phyloP scores from a whole-genome alignment of 2,888 invertebrate species.

The Galerucella calmariensis region DNA sequence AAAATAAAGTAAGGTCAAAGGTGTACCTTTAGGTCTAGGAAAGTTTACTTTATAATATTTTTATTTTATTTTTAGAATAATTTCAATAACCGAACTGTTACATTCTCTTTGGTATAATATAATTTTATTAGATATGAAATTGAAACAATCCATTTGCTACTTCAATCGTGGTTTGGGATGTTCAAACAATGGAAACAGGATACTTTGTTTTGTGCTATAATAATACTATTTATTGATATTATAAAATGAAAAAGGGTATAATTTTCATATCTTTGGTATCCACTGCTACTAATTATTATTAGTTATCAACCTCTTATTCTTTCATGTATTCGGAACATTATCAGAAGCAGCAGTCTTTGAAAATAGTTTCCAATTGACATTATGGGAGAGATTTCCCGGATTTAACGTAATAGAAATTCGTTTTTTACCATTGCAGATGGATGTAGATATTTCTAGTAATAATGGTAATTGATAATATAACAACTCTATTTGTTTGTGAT shows the following conservation, averaged over 20 bases:
- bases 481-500: too few species aligned
- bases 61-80: neutral
- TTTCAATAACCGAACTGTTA: conserved; percentile 11
- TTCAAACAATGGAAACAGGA: conserved; percentile 26
- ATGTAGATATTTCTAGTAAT: neutral
- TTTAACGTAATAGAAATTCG: neutral
- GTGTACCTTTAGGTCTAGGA: too few species aligned
- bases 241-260: too few species aligned
- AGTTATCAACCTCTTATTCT: too few species aligned
- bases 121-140: neutral
- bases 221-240: neutral
- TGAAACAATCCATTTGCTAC: conserved; percentile 20
- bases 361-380: too few species aligned
- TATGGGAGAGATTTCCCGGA: too few species aligned
- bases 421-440: neutral
- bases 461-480: too few species aligned
- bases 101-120: neutral
- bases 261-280: too few species aligned
- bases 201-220: neutral
- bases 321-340: too few species aligned
- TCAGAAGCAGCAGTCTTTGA: too few species aligned
- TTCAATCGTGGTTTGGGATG: neutral
- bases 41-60: neutral
- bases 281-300: too few species aligned
- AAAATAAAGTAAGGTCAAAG: too few species aligned